phyloP scores from a whole-genome alignment of 2,113 vertebrate genomes.

The Dendropsophus ebraccatus region DNA sequence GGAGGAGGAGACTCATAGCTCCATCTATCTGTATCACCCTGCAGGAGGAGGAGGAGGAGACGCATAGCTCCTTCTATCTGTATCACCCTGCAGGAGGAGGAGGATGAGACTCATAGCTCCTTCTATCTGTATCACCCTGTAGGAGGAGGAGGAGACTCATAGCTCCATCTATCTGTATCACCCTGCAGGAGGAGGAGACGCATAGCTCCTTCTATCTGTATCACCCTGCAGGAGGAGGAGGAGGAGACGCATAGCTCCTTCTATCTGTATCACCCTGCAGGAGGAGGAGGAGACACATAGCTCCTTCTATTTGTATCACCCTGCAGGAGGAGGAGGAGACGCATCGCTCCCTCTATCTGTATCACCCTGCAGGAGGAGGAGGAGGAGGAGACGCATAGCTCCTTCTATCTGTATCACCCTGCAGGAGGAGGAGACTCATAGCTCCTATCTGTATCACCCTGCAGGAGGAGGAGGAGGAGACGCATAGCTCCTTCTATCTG shows the following conservation, averaged over 20 bases:
- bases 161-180: neutral
- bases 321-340: neutral
- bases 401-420: neutral
- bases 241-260: conserved; percentile 11
- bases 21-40: neutral
- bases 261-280: neutral
- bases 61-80: neutral
- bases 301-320: neutral
- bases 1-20: neutral
- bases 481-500: neutral
- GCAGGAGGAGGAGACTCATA: conserved; percentile 5
- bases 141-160: conserved; percentile 3
- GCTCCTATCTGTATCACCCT: neutral
- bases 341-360: neutral
- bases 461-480: neutral
- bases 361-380: conserved; percentile 1
- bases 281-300: neutral
- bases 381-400: neutral
- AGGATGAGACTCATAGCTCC: neutral
- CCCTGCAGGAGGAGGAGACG: neutral
- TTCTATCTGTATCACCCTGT: neutral
- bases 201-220: neutral
- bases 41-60: neutral
- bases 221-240: neutral
- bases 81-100: conserved; percentile 3